Evolutionary conservation across 2,113 vertebrate species (phyloP), one percentile per base, ranked within the genome.

Genomic region (Takifugu bimaculatus): DNA sequence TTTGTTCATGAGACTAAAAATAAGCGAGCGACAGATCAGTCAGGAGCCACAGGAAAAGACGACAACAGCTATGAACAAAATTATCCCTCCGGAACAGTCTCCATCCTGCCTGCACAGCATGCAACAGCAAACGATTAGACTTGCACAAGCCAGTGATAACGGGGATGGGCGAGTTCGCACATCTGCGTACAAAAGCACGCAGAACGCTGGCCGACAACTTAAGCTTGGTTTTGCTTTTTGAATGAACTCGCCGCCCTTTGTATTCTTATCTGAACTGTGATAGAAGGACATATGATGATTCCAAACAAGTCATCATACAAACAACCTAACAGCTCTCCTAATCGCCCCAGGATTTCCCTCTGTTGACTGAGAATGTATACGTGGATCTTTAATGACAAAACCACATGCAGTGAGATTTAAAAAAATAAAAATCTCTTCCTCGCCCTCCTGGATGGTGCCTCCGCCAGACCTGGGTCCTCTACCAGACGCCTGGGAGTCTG

Each of bases 61-160:
- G 47, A 45, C 54, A 53, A 14, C 26, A 62, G 78, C 58, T 57
- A 58, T n/a, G 26, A 63, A 74, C 72, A 43, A 64, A 79, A 85
- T 84, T 81, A 82, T 69, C 63, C 63, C 27, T 49, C 65, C 60
- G 49, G 43, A 70, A 56, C 63, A 58, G 56, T 26, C 27, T 72
- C 53, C 35, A 7, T 61, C 76, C 63, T 44, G 47, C 64, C 65
- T 35, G 27, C 63, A 61, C 55, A 65, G 65, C 71, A 12, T 60
- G 50, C 6, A 60, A 28, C 57, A 54, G 68, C 63, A 39, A 45
- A 29, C 73, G 55, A 67, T 66, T 54, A 26, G 13, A 65, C 54
- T 70, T 51, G 65, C n/a, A 44, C 63, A 63, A 78, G 32, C 29
- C 59, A 5, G 1, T 5, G 28, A 52, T 57, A 63, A 65, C 42